These are phyloP conservation scores for Castor canadensis DNA, from an alignment of 2,113 vertebrate species.

Conservation along the genomic window DNA sequence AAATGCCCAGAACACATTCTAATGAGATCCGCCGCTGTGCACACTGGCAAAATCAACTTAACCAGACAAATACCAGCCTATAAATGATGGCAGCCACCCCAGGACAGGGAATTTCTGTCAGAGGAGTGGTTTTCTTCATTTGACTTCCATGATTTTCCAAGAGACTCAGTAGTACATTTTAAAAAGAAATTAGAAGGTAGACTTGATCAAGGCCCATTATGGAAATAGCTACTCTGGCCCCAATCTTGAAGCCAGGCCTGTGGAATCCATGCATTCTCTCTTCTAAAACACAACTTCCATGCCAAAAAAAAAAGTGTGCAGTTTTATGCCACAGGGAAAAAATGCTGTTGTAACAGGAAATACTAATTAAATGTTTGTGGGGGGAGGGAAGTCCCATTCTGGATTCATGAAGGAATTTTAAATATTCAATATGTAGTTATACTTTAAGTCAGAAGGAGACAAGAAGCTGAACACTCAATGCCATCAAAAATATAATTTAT, in stretches of 20 bases:
- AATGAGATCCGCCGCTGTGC: background rate
- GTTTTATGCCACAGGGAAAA: constrained; percentile 7
- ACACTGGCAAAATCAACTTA: background rate
- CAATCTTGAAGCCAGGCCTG: background rate
- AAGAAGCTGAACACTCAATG: background rate
- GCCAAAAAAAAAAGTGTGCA: background rate
- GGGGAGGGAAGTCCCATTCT: background rate
- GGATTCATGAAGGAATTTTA: constrained; percentile 2
- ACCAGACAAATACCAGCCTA: background rate
- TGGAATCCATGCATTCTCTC: background rate
- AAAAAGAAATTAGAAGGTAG: background rate
- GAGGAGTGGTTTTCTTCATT: background rate
- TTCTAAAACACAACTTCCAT: background rate
- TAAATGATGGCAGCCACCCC: background rate
- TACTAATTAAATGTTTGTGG: background rate
- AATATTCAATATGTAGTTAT: background rate
- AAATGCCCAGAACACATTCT: background rate
- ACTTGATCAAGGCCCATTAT: background rate
- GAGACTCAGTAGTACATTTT: background rate
- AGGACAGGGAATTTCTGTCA: background rate
- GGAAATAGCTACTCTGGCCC: background rate
- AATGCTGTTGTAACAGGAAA: constrained; percentile 12
- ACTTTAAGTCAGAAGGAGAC: background rate
- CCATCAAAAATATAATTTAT: constrained; percentile 1
- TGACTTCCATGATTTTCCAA: constrained; percentile 5